Evolutionary conservation across 2,888 invertebrate genomes (phyloP).

Genomic region (Ochropacha duplaris): DNA sequence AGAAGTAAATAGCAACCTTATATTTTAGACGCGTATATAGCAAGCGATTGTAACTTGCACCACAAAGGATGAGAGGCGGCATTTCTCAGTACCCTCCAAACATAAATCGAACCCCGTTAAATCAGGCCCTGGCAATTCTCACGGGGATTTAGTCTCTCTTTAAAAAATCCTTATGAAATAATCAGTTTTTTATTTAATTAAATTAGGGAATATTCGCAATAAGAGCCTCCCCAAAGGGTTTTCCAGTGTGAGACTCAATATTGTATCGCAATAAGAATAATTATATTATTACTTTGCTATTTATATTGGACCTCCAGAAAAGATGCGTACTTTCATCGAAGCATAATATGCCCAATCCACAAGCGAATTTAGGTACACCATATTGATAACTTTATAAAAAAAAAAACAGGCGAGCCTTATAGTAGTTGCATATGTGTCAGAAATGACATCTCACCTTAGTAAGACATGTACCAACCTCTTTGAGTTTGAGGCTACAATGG

Average conservation of each 20-base stretch:
- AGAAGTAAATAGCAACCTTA: too few relatives aligned
- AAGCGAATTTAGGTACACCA: too few relatives aligned
- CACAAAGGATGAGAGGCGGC: conserved; percentile 23
- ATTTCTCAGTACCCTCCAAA: conserved; percentile 55
- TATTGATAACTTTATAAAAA: too few relatives aligned
- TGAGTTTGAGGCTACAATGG: too few relatives aligned
- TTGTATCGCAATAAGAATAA: neutral
- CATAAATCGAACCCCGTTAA: conserved; percentile 72
- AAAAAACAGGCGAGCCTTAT: too few relatives aligned
- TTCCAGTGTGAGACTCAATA: neutral
- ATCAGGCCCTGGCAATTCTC: conserved; percentile 63
- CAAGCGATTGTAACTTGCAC: conserved; percentile 19
- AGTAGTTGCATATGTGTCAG: too few relatives aligned
- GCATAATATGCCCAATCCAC: too few relatives aligned
- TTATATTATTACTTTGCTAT: too few relatives aligned
- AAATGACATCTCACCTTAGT: too few relatives aligned
- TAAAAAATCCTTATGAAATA: conserved; percentile 63
- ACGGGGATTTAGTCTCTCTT: conserved; percentile 56
- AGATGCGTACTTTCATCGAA: too few relatives aligned
- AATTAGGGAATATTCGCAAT: neutral
- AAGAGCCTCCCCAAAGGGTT: neutral
- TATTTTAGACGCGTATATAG: neutral
- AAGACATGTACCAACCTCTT: too few relatives aligned
- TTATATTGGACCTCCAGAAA: too few relatives aligned
- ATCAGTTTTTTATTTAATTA: conserved; percentile 33